These are phyloP conservation scores for Gisinianus flammeolus DNA, from an alignment of 2,888 invertebrate species.

Conservation along the genomic window DNA sequence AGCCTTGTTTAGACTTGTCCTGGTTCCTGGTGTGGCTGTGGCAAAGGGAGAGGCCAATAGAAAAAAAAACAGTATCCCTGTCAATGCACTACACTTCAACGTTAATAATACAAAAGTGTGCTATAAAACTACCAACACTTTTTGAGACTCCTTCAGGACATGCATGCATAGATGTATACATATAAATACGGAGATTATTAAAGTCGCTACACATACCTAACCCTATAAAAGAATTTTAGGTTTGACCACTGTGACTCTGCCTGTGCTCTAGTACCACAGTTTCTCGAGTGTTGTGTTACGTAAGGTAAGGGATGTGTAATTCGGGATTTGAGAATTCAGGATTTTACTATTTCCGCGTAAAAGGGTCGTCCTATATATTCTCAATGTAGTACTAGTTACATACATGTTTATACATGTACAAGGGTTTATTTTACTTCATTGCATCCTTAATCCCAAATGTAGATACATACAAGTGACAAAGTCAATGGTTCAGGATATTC, in stretches of 20 bases:
- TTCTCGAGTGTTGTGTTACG: background rate
- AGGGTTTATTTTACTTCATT: too few species aligned
- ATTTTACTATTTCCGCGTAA: slow-evolving; percentile 30
- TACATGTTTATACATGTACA: background rate
- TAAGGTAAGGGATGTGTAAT: background rate
- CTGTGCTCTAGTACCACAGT: background rate
- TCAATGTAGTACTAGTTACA: background rate
- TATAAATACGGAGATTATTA: background rate
- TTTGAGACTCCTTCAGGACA: too few species aligned
- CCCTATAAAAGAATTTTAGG: background rate
- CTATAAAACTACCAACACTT: too few species aligned
- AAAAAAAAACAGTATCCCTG: background rate
- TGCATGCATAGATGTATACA: background rate
- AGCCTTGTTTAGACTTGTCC: too few species aligned
- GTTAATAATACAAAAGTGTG: too few species aligned
- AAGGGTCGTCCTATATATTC: slow-evolving; percentile 1
- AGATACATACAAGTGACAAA: too few species aligned
- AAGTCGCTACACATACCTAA: background rate
- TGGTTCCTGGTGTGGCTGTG: background rate
- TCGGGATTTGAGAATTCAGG: background rate
- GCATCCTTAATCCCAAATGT: too few species aligned
- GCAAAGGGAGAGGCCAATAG: background rate
- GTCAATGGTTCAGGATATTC: too few species aligned
- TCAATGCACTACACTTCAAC: background rate
- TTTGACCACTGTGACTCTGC: background rate